Percentiles rank a stretch among this genome's conserved stretches.
Evolutionary conservation across 2,888 invertebrate species (phyloP).

Genomic region (Phragmatobia fuliginosa): DNA sequence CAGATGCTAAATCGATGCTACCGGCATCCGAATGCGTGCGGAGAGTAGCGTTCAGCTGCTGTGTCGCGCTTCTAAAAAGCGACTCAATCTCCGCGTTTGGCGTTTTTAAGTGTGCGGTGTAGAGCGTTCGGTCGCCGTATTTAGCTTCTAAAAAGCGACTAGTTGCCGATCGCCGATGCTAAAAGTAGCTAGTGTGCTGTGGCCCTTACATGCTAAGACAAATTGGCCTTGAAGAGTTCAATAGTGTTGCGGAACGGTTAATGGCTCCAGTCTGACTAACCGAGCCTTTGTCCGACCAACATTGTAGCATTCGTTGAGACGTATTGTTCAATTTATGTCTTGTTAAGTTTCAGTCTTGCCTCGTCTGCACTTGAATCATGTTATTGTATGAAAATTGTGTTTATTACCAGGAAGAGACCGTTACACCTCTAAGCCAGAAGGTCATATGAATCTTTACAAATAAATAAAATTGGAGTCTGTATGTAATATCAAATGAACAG

Average conservation of each 20-base stretch:
- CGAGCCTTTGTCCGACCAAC: conserved; percentile 17
- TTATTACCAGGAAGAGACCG: background rate
- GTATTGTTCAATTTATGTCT: background rate
- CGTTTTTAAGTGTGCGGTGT: too few relatives aligned
- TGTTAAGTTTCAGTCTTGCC: background rate
- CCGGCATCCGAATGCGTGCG: too few relatives aligned
- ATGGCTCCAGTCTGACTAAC: conserved; percentile 25
- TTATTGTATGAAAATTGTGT: background rate
- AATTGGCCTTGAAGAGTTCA: conserved; percentile 46
- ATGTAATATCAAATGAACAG: too few relatives aligned
- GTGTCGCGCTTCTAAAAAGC: too few relatives aligned
- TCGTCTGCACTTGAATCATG: background rate
- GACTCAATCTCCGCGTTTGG: too few relatives aligned
- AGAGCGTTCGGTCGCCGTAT: too few relatives aligned
- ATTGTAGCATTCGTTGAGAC: conserved; percentile 17
- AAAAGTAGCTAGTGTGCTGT: too few relatives aligned
- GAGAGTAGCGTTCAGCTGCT: too few relatives aligned
- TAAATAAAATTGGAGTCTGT: too few relatives aligned
- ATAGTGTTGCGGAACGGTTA: conserved; percentile 37
- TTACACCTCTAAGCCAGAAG: background rate
- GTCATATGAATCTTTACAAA: background rate
- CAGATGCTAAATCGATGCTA: too few relatives aligned
- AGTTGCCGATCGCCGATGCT: too few relatives aligned
- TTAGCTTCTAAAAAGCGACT: too few relatives aligned
- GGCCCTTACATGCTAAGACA: background rate